Base-by-base conservation (phyloP, 1,140 invertebrate species). In the Drosophila nigromelanica region DNA sequence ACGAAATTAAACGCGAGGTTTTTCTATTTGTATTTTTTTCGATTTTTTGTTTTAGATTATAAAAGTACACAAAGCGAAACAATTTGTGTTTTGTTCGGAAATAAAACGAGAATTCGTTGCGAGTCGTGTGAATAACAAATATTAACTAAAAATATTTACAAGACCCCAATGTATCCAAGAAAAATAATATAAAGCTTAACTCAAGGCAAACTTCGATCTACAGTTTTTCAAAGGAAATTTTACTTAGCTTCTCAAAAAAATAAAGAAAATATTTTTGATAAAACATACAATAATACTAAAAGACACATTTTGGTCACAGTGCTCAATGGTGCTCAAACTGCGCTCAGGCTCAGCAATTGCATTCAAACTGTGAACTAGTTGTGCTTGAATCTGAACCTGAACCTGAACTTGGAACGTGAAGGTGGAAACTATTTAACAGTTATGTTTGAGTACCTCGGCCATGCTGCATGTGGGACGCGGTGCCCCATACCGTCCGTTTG, bases 381-480 rank as follows among this genome's bases (percentile, higher is more conserved):
- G n/a, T 12, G 18, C 30, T 52, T 39, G 0, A 10, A 35, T 18
- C 15, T 45, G 14, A 51, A 48, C 33, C 33, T 12, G 27, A 27
- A 40, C 35, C 39, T 27, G 43, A 39, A 37, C 35, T n/a, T 39
- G 27, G 35, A 35, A 8, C 7, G 6, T 33, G 27, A 15, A 11
- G 24, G 24, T 6, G 24, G 10, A 33, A 8, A 15, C 15, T 35
- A 2, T 33, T 33, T 33, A 33, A 33, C 30, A 7, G 30, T 35
- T 35, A n/a, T 73, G 42, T 43, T 14, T 67, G 51, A 89, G 69
- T 93, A 95, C 94, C 92, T 94, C 94, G 62, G 94, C 94, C 94
- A 95, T 95, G 62, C 94, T 95, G 91, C 94, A 95, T 42, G 92
- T 93, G 67, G 94, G 94, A 76, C 94, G 93, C 21, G 92, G 92